Conservation (phyloP, 2,113 vertebrate species). For the Eretmochelys imbricata region DNA sequence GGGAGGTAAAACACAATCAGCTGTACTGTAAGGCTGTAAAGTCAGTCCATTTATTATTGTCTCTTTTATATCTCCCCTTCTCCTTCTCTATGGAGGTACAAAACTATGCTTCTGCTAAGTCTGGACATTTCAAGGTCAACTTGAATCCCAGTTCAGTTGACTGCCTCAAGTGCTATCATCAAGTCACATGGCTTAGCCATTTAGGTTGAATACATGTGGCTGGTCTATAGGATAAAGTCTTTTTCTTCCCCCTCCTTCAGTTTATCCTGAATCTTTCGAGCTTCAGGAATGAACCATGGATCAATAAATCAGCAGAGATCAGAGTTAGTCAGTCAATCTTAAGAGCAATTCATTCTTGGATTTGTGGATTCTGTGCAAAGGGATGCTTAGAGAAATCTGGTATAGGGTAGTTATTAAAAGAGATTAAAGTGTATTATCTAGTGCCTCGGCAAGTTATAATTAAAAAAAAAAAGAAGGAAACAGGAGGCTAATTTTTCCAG, state of each 20-base stretch:
- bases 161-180: neutral
- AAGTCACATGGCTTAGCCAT: neutral
- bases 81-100: neutral
- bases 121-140: neutral
- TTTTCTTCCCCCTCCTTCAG: constrained; percentile 3
- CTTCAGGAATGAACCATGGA: constrained; percentile 13
- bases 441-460: constrained; percentile 79
- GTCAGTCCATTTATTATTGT: neutral
- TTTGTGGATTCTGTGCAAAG: constrained; percentile 75
- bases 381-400: constrained; percentile 72
- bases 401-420: constrained; percentile 79
- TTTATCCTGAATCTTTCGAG: neutral
- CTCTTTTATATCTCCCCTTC: neutral
- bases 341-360: constrained; percentile 72
- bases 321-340: constrained; percentile 74
- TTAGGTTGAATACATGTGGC: neutral
- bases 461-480: constrained; percentile 60
- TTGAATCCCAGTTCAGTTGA: neutral
- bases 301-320: constrained; percentile 67
- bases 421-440: constrained; percentile 82
- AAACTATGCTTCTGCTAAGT: neutral
- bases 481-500: constrained; percentile 78
- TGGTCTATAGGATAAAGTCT: neutral
- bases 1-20: neutral
- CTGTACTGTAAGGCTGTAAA: neutral